Base-by-base conservation (phyloP, 2,797 vertebrate genomes). In the Synanceia verrucosa region DNA sequence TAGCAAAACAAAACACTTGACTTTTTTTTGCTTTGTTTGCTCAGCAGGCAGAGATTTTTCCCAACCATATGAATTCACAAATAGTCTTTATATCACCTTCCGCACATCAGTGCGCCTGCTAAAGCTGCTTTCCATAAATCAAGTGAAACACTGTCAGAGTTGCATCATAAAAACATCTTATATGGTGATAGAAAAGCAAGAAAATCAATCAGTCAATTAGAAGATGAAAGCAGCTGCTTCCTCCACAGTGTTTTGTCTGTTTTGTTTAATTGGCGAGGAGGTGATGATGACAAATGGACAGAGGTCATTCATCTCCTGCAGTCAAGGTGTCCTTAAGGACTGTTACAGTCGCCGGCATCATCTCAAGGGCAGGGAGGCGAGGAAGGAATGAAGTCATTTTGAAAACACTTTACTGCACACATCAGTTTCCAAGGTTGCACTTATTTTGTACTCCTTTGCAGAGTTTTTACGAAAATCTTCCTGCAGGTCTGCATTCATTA, bases 141-240 rank as follows among this genome's bases (percentile, higher is more conserved):
- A 86, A 82, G 67, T 23, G 24, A 33, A 79, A 76, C 50, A 41
- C 34, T 60, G 50, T 71, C 28, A 12, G 43, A 46, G 44, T 47
- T 21, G 26, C 44, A 37, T 83, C 70, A 75, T 82, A 59, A 77
- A 82, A 67, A 57, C 64, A 67, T 78, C 71, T 52, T 69, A 72
- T 46, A 56, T 31, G 56, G 34, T 79, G 60, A 81, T 47, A 51
- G 65, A 53, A 76, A 85, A 84, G 68, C 55, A 36, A 51, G 34
- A 44, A 65, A 85, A 84, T 86, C 83, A 86, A 82, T 90, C 85
- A 73, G 65, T 76, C 78, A 82, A 79, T 88, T 82, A 80, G 70
- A 57, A 76, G 82, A 86, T 83, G 82, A 84, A 83, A 85, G 77
- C 78, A 73, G 74, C 78, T 81, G 56, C 67, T 72, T 73, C 71